A percentile compares a stretch with the other conserved stretches of the same genome.
phyloP scores from a whole-genome alignment of 2,113 vertebrate genomes.

The Nesogale talazaci region DNA sequence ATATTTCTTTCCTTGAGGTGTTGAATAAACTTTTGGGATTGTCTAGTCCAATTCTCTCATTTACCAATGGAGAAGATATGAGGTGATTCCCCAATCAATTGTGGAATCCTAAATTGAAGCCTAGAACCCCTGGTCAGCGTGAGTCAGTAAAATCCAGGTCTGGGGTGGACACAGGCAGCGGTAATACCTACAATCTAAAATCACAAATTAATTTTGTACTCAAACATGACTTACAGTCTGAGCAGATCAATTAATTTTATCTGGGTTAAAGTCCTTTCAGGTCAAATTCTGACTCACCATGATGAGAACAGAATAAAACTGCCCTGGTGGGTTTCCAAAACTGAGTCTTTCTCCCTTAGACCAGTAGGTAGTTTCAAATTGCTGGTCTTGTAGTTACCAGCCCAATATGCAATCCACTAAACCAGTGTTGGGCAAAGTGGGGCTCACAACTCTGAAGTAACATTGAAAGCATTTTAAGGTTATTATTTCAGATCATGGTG shows the following conservation, averaged over 20 bases:
- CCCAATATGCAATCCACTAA: too few relatives aligned
- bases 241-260: too few relatives aligned
- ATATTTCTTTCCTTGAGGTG: not conserved
- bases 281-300: too few relatives aligned
- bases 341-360: not conserved
- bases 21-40: conserved; percentile 21
- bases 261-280: too few relatives aligned
- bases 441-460: too few relatives aligned
- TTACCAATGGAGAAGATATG: conserved; percentile 47
- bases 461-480: too few relatives aligned
- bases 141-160: conserved; percentile 48
- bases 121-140: conserved; percentile 19
- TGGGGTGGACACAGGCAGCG: not conserved
- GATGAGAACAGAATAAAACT: too few relatives aligned
- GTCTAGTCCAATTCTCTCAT: conserved; percentile 27
- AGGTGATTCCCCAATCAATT: conserved; percentile 66
- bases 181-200: not conserved
- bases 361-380: too few relatives aligned
- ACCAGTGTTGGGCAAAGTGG: too few relatives aligned
- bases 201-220: not conserved
- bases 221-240: not conserved
- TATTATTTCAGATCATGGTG: too few relatives aligned
- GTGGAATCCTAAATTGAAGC: conserved; percentile 50
- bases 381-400: too few relatives aligned
- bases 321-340: not conserved